These are phyloP conservation scores for Montipora efflorescens DNA, from an alignment of 64 coral and sea anemone genomes.

Conservation along the genomic window DNA sequence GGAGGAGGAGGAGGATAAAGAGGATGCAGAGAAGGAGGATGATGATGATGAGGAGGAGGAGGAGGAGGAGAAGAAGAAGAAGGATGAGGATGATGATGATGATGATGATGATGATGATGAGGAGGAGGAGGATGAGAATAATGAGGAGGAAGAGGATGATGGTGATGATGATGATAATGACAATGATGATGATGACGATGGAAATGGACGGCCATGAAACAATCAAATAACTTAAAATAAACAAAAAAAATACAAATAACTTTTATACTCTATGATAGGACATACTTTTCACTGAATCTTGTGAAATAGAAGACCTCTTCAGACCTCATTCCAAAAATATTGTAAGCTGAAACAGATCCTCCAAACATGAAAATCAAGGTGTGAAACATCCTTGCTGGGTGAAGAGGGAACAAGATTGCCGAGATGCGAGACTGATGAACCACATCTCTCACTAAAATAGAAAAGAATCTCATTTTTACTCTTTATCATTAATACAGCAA, in stretches of 20 bases:
- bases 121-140: no score
- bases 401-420: slow-evolving; percentile 74
- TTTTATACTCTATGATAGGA: not conserved
- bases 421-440: slow-evolving; percentile 74
- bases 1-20: no score
- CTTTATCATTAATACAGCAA: fast-evolving
- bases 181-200: no score
- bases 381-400: slow-evolving; percentile 77
- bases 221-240: no score
- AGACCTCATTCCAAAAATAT: slow-evolving; percentile 33
- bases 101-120: no score
- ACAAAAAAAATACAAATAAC: no score
- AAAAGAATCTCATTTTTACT: not conserved
- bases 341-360: slow-evolving; percentile 73
- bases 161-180: no score
- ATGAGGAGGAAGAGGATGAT: no score
- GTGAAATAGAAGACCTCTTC: slow-evolving; percentile 50
- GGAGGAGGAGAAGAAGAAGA: no score
- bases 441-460: slow-evolving; percentile 71
- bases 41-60: no score
- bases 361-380: slow-evolving; percentile 57
- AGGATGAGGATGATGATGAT: no score
- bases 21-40: fast-evolving
- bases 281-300: slow-evolving; percentile 56
- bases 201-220: no score